Evolutionary conservation across 2,888 invertebrate genomes (phyloP), one percentile per base, ranked within the genome.

Genomic region (Anthoptus insignis): DNA sequence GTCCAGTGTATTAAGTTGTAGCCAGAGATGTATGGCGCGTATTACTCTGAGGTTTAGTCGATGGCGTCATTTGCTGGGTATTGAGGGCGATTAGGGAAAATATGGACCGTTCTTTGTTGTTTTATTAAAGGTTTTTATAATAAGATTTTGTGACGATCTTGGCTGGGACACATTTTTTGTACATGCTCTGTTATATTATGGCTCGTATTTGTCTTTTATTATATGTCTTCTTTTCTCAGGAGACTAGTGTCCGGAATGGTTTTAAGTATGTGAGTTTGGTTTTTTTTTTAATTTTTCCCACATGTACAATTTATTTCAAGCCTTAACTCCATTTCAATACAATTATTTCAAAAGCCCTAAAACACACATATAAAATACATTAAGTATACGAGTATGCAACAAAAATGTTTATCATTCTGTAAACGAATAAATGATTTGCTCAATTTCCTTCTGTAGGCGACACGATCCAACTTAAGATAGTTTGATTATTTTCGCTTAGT

Each of bases 1-100:
- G 85, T 76, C 81, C 85, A 86, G 81, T 91, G 90, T 91, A 93
- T 92, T 91, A 91, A 86, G 85, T 86, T 88, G 88, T 86, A 82
- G 81, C 83, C 74, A 71, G 84, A 90, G 91, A 92, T 84, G 88
- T 91, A 91, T 91, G 86, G 80, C 77, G 80, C 67, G 77, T 83
- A 88, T 91, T 91, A 91, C 89, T 90, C 86, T 85, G 79, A 84
- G 87, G 82, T 87, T 88, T 88, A 76, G 77, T 80, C 82, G 82
- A 86, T 86, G 82, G 75, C 83, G 78, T 81, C 84, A 85, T 89
- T 88, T 84, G 82, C 80, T 78, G 75, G 52, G 61, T 49, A 63
- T 63, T 56, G 59, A 59, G 63, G 59, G 65, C 59, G 66, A 45
- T 57, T 54, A 57, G 49, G 64, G 54, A 59, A 60, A 67, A 58